Evolutionary conservation across 2,113 vertebrate genomes (phyloP).

Genomic region (Archocentrus centrarchus): DNA sequence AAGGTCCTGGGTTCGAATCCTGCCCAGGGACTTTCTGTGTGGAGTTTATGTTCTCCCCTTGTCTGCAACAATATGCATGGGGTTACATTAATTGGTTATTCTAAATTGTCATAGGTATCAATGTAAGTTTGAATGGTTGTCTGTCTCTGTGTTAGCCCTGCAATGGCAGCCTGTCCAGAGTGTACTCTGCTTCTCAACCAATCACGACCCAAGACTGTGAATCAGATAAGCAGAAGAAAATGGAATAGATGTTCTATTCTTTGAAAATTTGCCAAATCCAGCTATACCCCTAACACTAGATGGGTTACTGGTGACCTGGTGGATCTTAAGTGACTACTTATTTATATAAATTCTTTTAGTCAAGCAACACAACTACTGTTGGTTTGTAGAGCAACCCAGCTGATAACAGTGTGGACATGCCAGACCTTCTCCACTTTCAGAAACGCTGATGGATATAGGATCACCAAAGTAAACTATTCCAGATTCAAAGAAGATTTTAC

Average conservation of each 20-base stretch:
- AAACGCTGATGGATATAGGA: background rate
- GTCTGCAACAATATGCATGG: too few species aligned
- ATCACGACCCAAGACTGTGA: background rate
- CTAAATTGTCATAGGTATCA: background rate
- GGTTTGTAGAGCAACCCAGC: background rate
- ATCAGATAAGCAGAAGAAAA: background rate
- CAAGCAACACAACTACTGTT: background rate
- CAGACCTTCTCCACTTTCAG: too few species aligned
- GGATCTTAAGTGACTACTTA: background rate
- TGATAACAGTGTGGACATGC: background rate
- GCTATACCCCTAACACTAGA: background rate
- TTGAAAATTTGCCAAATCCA: background rate
- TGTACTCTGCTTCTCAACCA: too few species aligned
- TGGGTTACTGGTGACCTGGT: background rate
- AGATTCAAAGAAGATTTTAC: background rate
- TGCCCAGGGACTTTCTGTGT: background rate
- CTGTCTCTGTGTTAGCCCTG: background rate
- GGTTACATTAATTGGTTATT: too few species aligned
- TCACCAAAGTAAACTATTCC: background rate
- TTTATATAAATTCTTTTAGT: too few species aligned
- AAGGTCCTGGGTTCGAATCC: background rate
- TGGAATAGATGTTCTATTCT: background rate
- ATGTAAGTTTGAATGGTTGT: background rate
- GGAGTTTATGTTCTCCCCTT: background rate
- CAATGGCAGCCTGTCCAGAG: background rate